These are phyloP conservation scores for Watsonalla binaria DNA, from an alignment of 2,888 invertebrate species.

Conservation along the genomic window DNA sequence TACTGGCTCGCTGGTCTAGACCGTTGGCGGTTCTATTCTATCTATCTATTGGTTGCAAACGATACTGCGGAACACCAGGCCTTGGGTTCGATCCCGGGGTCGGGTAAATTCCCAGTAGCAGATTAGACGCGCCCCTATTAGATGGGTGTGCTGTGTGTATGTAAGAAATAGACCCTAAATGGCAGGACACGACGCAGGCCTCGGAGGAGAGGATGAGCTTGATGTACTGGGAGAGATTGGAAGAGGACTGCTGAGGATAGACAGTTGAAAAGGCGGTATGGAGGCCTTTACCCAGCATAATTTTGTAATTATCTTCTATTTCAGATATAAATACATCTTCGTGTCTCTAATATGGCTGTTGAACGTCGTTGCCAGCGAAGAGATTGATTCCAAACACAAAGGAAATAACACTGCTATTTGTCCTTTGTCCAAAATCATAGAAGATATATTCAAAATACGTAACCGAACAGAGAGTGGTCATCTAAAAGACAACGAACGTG, in stretches of 20 bases:
- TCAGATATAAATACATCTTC: constrained; percentile 51
- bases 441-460: constrained; percentile 64
- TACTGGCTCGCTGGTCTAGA: not conserved
- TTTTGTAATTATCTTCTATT: constrained; percentile 15
- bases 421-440: constrained; percentile 63
- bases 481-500: constrained; percentile 65
- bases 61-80: too few species aligned
- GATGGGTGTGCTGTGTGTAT: too few species aligned
- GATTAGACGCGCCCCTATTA: not conserved
- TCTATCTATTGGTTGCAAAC: not conserved
- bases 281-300: too few species aligned
- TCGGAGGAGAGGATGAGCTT: too few species aligned
- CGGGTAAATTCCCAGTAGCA: not conserved
- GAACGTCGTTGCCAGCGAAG: constrained; percentile 23
- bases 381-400: constrained; percentile 16
- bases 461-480: constrained; percentile 40
- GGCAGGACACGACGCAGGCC: too few species aligned
- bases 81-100: too few species aligned
- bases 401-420: constrained; percentile 49
- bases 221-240: too few species aligned
- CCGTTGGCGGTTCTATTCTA: too few species aligned
- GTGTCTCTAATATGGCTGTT: constrained; percentile 28
- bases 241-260: too few species aligned
- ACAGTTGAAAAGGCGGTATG: too few species aligned
- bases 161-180: too few species aligned